Base-by-base conservation (phyloP, 2,888 invertebrate species). In the Maniola hyperantus region DNA sequence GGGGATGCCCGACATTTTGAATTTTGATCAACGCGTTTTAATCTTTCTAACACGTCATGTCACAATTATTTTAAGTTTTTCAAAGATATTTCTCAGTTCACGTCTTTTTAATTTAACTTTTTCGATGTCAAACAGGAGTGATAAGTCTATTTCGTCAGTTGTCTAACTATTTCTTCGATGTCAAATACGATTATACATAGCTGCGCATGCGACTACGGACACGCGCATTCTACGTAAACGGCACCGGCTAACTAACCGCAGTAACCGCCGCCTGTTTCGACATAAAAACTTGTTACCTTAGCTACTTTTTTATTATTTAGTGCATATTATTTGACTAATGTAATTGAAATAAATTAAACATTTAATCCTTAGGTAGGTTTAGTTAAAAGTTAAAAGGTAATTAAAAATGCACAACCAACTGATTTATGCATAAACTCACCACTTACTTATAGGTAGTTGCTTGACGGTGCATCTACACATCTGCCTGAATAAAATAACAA, bases 1-100 rank as follows among this genome's bases (percentile, higher is more conserved):
- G 8, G 91, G 89, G 0, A 87, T 72, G 46, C 83, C 80, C 1
- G 90, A 82, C 90, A 91, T 91, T 76, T 76, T 83, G 11, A 46
- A 20, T 33, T 44, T 48, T 34, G 36, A 42, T 39, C 26, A 34
- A 46, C 34, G 7, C 5, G 44, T 54, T 54, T 59, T 44, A 53
- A 66, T 36, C 48, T 59, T 66, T 65, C 15, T 15, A 70, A 62
- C 60, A 69, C 69, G 65, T 67, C 70, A 68, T 68, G 13, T 50
- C 66, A 65, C 62, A 55, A 39, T 36, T 39, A 13, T 13, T 15
- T 33, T 33, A 10, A 34, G n/a, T 55, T 39, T 55, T 18, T 15
- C 15, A 15, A 18, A 36, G 4, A 18, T 26, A 60, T 59, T 53
- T 15, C 26, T 50, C 0, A 18, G 54, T 50, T 44, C 26, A 42